Conservation (phyloP, 2,113 vertebrate species). For the Gopherus evgoodei region DNA sequence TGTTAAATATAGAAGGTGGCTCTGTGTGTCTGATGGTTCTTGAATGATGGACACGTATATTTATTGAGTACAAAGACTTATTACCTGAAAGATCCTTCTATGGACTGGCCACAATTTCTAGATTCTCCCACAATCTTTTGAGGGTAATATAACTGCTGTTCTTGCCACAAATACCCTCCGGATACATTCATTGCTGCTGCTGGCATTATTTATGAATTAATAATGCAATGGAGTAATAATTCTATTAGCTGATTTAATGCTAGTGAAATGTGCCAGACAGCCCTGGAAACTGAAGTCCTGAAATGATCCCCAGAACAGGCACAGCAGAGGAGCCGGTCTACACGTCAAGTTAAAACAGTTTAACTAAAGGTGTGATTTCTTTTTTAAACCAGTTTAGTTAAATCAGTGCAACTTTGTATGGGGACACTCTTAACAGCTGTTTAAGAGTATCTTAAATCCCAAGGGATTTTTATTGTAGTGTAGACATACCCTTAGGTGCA, state of each 20-base stretch:
- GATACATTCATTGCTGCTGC: slow-evolving; percentile 2
- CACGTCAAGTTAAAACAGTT: not conserved
- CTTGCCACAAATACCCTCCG: not conserved
- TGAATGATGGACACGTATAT: slow-evolving; percentile 15
- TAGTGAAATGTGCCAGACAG: not conserved
- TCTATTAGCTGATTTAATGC: not conserved
- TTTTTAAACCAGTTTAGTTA: not conserved
- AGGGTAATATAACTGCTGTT: not conserved
- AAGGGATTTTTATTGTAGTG: not conserved
- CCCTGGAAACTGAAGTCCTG: not conserved
- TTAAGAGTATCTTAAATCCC: not conserved
- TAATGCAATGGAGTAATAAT: not conserved
- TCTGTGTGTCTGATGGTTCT: slow-evolving; percentile 67
- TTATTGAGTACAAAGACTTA: not conserved
- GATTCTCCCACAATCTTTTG: not conserved
- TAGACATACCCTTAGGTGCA: not conserved
- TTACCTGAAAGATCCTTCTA: slow-evolving; percentile 10
- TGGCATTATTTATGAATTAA: not conserved
- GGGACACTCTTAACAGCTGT: not conserved
- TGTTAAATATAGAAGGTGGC: slow-evolving; percentile 63
- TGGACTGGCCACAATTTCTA: not conserved
- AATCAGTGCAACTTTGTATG: not conserved
- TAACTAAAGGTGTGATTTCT: not conserved
- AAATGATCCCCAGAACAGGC: not conserved
- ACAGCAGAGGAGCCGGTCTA: not conserved